Percentiles rank a stretch among this genome's conserved stretches.
Conservation (phyloP, 2,888 invertebrate genomes). For the Campaea margaritaria region DNA sequence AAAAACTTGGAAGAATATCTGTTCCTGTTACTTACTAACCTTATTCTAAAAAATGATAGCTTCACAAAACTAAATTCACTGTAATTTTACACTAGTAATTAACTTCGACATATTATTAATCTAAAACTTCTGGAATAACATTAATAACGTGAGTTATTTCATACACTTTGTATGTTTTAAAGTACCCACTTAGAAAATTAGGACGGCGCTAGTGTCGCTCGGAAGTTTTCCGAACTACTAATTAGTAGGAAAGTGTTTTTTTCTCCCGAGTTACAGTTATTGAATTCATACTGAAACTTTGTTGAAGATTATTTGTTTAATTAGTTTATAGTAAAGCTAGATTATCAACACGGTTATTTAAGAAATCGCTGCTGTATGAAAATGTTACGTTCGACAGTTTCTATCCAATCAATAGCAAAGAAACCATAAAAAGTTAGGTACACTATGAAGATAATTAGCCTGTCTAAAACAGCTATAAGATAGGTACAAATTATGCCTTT, state of each 20-base stretch:
- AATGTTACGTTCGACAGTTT: too few species aligned
- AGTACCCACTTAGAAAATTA: slow-evolving; percentile 24
- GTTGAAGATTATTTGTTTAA: background rate
- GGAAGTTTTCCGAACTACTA: slow-evolving; percentile 43
- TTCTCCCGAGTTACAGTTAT: background rate
- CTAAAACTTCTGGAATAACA: background rate
- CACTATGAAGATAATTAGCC: too few species aligned
- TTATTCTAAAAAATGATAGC: too few species aligned
- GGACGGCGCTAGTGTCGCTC: slow-evolving; percentile 44
- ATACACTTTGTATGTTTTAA: slow-evolving; percentile 4
- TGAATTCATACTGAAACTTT: background rate
- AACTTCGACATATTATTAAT: background rate
- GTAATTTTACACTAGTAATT: background rate
- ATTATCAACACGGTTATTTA: too few species aligned
- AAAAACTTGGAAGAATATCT: background rate
- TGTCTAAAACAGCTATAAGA: too few species aligned
- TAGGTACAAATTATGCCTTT: too few species aligned
- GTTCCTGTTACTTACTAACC: too few species aligned
- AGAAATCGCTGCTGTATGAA: too few species aligned
- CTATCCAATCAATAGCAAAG: too few species aligned
- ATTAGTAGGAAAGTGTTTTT: slow-evolving; percentile 2
- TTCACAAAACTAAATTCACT: background rate
- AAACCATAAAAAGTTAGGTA: too few species aligned
- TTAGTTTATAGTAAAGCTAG: too few species aligned
- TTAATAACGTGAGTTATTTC: background rate